Percentiles rank a stretch among this genome's conserved stretches.
These are phyloP conservation scores for Drosophila lini DNA, from an alignment of 1,140 invertebrate genomes.

Conservation along the genomic window DNA sequence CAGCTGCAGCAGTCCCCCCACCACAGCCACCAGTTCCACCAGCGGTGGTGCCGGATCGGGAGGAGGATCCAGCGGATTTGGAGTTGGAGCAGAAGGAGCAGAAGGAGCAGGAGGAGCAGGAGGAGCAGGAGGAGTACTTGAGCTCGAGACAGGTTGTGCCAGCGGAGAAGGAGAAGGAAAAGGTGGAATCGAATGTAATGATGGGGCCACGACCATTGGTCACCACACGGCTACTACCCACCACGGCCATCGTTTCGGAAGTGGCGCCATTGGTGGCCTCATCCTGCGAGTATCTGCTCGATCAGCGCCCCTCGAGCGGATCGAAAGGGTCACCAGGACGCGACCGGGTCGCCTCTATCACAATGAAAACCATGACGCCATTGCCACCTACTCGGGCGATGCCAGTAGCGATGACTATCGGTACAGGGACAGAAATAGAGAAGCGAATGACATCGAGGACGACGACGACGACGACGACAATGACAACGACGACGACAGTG, in stretches of 20 bases:
- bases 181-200: slow-evolving; percentile 35
- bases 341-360: slow-evolving; percentile 3
- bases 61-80: slow-evolving; percentile 26
- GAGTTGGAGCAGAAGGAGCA: slow-evolving; percentile 15
- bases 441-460: slow-evolving; percentile 29
- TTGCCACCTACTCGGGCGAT: slow-evolving; percentile 21
- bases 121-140: slow-evolving; percentile 10
- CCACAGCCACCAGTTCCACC: slow-evolving; percentile 24
- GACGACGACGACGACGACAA: slow-evolving; percentile 11
- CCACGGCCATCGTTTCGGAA: slow-evolving; percentile 60
- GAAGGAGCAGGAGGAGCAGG: background rate
- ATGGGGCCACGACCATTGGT: slow-evolving; percentile 63
- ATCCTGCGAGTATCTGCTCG: slow-evolving; percentile 84
- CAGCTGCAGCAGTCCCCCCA: slow-evolving; percentile 23
- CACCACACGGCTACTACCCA: slow-evolving; percentile 63
- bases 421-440: background rate
- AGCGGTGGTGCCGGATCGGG: slow-evolving; percentile 35
- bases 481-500: slow-evolving; percentile 27
- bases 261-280: slow-evolving; percentile 61
- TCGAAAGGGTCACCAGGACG: slow-evolving; percentile 22
- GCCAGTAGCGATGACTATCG: slow-evolving; percentile 42
- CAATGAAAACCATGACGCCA: slow-evolving; percentile 18
- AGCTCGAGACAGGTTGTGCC: slow-evolving; percentile 1
- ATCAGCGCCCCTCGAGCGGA: slow-evolving; percentile 65
- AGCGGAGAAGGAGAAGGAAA: slow-evolving; percentile 14